Base-by-base conservation (phyloP, 2,797 vertebrate species). In the Furcifer pardalis region DNA sequence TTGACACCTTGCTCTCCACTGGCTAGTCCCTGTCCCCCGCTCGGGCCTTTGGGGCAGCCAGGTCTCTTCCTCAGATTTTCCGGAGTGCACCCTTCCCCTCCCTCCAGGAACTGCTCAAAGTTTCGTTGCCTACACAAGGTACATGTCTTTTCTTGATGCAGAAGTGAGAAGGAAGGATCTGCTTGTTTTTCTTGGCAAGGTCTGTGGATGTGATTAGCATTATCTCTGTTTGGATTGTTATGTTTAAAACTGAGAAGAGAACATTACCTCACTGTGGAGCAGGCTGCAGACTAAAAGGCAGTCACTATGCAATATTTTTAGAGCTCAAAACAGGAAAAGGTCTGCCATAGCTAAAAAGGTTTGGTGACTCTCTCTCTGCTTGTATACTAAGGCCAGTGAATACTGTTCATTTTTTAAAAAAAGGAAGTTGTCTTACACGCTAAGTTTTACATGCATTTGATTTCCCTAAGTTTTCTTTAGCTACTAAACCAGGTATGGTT, bases 331-430 rank as follows among this genome's bases (percentile, higher is more conserved):
- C 77, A 84, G 81, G 82, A 93, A 79, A 84, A 85, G 89, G 62
- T 0, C 0, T 82, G 86, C 86, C 77, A 7, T 40, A 87, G 84
- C 77, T 86, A 82, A 84, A 91, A 86, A 91, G 85, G 88, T 86
- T 60, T 85, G 71, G 73, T 65, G 74, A 72, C 78, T 30, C 56
- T 68, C 68, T 17, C 42, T n/a, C 84, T 23, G 83, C 79, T 69
- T 74, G 37, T 73, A 66, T 44, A 83, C 60, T 49, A 80, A 83
- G 59, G 40, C 86, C 81, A 84, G 85, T 23, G 79, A 78, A 77
- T 73, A 84, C 37, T 86, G 59, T 82, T 90, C 89, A 7, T 77
- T 86, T 87, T 79, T 90, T 89, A 92, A 92, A 86, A 89, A 92
- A 92, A 86, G 92, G 92, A 94, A 92, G 32, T 62, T 52, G 0